Evolutionary conservation across 2,113 vertebrate species (phyloP).

Genomic region (Ameiurus melas): DNA sequence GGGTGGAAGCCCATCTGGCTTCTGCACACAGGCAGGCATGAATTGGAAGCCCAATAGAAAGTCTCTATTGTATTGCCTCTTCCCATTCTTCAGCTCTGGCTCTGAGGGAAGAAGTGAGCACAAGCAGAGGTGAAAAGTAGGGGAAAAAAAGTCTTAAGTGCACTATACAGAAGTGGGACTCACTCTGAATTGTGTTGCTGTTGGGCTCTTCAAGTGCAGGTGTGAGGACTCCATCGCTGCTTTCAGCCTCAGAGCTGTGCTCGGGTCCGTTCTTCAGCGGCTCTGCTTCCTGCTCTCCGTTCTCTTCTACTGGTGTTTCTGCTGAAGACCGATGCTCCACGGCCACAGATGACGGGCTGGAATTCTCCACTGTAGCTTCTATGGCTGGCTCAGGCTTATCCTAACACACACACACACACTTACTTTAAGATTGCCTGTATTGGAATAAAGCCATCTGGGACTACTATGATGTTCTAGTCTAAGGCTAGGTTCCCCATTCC

Average conservation of each 20-base stretch:
- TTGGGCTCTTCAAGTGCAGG: conserved; percentile 74
- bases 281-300: conserved; percentile 83
- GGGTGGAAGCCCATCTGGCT: conserved; percentile 91
- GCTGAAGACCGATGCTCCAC: conserved; percentile 49
- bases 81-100: conserved; percentile 77
- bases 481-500: neutral
- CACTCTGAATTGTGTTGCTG: conserved; percentile 60
- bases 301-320: conserved; percentile 76
- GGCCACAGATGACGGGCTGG: conserved; percentile 29
- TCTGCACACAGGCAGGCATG: conserved; percentile 91
- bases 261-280: conserved; percentile 85
- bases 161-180: conserved; percentile 28
- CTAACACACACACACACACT: conserved; percentile 28
- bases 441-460: neutral
- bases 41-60: conserved; percentile 95
- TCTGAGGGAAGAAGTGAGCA: conserved; percentile 58
- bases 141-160: conserved; percentile 16
- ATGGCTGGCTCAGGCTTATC: conserved; percentile 25
- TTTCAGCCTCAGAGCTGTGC: conserved; percentile 81
- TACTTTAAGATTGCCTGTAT: neutral
- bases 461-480: neutral
- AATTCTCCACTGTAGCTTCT: conserved; percentile 64
- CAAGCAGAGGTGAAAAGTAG: neutral
- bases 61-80: conserved; percentile 88
- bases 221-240: conserved; percentile 69